Evolutionary conservation across 2,113 vertebrate species (phyloP), one percentile per base, ranked within the genome.

Genomic region (Elephas maximus): DNA sequence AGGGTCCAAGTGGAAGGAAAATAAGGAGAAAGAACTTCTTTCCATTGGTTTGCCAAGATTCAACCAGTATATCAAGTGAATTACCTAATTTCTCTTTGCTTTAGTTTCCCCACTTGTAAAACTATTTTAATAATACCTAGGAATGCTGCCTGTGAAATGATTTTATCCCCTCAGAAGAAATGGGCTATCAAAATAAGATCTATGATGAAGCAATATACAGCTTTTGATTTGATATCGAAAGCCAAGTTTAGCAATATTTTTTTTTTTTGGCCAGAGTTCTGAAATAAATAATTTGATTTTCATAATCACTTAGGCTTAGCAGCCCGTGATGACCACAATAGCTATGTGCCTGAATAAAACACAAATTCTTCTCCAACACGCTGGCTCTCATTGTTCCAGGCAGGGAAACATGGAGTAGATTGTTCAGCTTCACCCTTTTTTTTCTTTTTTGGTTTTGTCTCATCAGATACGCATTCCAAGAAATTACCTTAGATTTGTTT

Each of bases 401-500:
- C 33, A 37, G 71, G 53, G 45, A 33, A 57, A 65, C 69, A 81
- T 76, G 51, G 41, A 73, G 69, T 83, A 88, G 89, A 71, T 26
- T 51, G 28, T 81, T 95, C 7, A 67, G 45, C 21, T 41, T 71
- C 18, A 14, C 15, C n/a, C 37, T 62, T 51, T 21, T 18, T 57
- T 44, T 21, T 62, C 44, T 21, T 18, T 57, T 44, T 21, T 21
- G 2, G 21, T 81, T 60, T 83, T 86, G 45, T 88, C 89, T 96
- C 79, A 97, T 97, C 92, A 95, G 97, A 95, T 88, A 94, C 28
- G 77, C 95, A 94, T 97, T 96, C 89, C 86, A 96, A 94, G 76
- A 94, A 96, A 95, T 98, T 95, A 95, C 87, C 95, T 95, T 91
- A 83, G 94, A 97, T 96, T 80, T 94, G 71, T 93, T 91, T 97